A percentile compares a stretch with the other conserved stretches of the same genome.
phyloP scores from a whole-genome alignment of 2,113 vertebrate species.

The Lathamus discolor region DNA sequence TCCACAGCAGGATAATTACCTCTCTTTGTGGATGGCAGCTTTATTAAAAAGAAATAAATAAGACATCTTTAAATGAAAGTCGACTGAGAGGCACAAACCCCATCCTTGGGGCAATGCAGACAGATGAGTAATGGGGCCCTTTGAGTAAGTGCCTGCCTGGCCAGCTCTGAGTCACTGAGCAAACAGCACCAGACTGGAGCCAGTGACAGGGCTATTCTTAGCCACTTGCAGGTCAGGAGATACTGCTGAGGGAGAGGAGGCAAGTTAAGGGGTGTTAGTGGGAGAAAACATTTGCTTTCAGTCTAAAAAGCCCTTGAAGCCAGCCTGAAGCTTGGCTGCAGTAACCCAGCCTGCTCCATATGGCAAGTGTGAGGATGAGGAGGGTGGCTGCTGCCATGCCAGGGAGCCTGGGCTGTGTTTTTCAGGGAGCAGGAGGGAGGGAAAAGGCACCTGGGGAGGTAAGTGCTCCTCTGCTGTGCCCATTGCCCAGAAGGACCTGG shows the following conservation, averaged over 20 bases:
- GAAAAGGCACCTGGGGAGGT: background rate
- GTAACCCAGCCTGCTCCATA: background rate
- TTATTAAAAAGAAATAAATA: constrained; percentile 35
- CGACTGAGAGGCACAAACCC: background rate
- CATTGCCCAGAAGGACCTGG: background rate
- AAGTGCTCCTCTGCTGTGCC: background rate
- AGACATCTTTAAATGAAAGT: background rate
- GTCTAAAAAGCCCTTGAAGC: background rate
- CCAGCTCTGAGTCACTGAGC: constrained; percentile 65
- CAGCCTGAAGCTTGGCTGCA: background rate
- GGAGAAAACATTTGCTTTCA: background rate
- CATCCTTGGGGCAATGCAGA: constrained; percentile 48
- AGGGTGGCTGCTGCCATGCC: rapidly evolving
- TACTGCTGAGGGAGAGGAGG: background rate
- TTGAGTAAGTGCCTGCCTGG: constrained; percentile 40
- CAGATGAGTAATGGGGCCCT: constrained; percentile 60
- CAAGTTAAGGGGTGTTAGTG: background rate
- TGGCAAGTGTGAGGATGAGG: background rate
- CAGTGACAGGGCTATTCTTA: constrained; percentile 49
- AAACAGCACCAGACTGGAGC: constrained; percentile 61
- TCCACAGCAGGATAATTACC: background rate
- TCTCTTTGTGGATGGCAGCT: background rate
- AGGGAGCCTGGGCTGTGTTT: background rate
- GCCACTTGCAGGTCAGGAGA: background rate
- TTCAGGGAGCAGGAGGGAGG: background rate